Base-by-base conservation (phyloP, 2,888 invertebrate genomes). In the Lingula anatina region DNA sequence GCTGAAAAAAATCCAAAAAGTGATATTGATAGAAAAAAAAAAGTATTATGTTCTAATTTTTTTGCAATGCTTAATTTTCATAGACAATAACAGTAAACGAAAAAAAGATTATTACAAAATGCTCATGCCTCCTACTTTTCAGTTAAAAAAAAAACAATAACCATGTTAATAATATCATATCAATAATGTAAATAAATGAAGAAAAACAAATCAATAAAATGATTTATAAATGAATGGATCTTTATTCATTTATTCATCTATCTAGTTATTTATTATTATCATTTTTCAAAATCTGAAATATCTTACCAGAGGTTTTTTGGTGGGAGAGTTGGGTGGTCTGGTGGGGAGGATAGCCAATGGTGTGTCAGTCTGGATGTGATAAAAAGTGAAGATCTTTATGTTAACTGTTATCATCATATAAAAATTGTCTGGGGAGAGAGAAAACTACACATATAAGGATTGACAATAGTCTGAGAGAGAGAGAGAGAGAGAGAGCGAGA, bases 1-100 rank as follows among this genome's bases (percentile, higher is more conserved):
- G 71, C 69, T 70, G 54, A 35, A 59, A 57, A 4, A 51, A 44
- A 36, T 4, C 45, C 15, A 49, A 15, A 23, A 26, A 31, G 5
- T 31, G 12, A 36, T 12, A 12, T 2, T 18, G n/a, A 21, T 26
- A 23, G 15, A 18, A 18, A 42, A 1, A 35, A 23, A 27, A 20
- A 0, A 36, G 24, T 12, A 43, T 21, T 36, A 21, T 18, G 23
- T 21, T 23, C 24, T 48, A 1, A 24, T 2, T 5, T 9, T 46
- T 24, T 15, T 15, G 9, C 27, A 7, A 12, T 21, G n/a, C n/a
- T n/a, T n/a, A n/a, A n/a, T n/a, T n/a, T n/a, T n/a, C n/a, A n/a
- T n/a, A n/a, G n/a, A n/a, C n/a, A n/a, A n/a, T n/a, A n/a, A n/a
- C n/a, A n/a, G n/a, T n/a, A n/a, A n/a, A n/a, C n/a, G n/a, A n/a